phyloP scores from a whole-genome alignment of 1,140 invertebrate genomes.

The Latrodectus geometricus region DNA sequence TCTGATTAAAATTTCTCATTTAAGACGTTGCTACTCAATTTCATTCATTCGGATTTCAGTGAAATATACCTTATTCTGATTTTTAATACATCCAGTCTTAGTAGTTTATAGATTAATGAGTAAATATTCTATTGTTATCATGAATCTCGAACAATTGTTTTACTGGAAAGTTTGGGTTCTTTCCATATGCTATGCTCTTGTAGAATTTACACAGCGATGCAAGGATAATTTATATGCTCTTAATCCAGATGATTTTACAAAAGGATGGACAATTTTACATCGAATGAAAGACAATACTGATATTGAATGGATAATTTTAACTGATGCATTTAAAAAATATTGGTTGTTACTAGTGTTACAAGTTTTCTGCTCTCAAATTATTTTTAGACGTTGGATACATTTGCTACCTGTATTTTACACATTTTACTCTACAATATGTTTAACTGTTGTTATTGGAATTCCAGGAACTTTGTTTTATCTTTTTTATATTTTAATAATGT shows the following conservation, averaged over 20 bases:
- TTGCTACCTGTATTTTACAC: neutral
- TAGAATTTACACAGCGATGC: neutral
- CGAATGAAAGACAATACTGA: neutral
- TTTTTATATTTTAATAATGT: neutral
- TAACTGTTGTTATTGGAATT: neutral
- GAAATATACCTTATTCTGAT: too few species aligned
- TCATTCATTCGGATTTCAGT: too few species aligned
- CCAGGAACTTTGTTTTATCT: neutral
- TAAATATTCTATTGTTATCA: neutral
- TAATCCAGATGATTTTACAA: neutral
- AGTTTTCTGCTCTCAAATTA: neutral
- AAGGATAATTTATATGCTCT: neutral
- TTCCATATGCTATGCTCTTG: neutral
- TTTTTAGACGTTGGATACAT: neutral
- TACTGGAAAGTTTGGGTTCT: conserved; percentile 2
- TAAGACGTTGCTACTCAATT: too few species aligned
- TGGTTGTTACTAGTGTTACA: conserved; percentile 6
- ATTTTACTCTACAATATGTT: neutral
- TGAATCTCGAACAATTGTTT: neutral
- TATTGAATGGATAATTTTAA: conserved; percentile 8
- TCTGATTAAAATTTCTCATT: too few species aligned
- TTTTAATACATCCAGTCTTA: too few species aligned
- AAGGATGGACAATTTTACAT: neutral
- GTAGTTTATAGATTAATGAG: too few species aligned
- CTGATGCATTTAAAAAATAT: conserved; percentile 9